A percentile compares a stretch with the other conserved stretches of the same genome.
phyloP scores from a whole-genome alignment of 2,113 vertebrate species.

The Aplodontia rufa region DNA sequence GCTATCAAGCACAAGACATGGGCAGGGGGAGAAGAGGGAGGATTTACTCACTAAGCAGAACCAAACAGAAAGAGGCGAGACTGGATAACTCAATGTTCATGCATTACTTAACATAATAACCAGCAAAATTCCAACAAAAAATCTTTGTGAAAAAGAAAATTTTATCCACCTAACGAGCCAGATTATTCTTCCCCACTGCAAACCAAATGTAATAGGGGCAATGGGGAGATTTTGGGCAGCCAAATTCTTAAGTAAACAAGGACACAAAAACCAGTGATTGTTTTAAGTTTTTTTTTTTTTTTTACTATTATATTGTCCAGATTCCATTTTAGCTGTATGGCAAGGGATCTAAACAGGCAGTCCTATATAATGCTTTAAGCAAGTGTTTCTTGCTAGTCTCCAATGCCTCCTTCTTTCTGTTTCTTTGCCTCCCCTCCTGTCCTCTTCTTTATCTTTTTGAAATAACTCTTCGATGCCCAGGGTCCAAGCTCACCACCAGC shows the following conservation, averaged over 20 bases:
- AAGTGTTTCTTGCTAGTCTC: constrained; percentile 14
- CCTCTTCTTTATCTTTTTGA: not conserved
- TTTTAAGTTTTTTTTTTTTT: not conserved
- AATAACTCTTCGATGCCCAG: not conserved
- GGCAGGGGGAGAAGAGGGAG: not conserved
- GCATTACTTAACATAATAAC: constrained; percentile 58
- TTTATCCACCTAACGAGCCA: not conserved
- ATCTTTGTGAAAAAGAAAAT: not conserved
- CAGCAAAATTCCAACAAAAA: not conserved
- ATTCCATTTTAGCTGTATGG: not conserved
- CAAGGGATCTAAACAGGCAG: not conserved
- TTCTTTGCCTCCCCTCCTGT: not conserved
- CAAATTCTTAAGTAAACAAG: constrained; percentile 10
- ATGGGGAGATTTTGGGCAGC: not conserved
- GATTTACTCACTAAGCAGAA: constrained; percentile 49
- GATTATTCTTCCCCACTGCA: not conserved
- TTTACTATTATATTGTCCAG: not conserved
- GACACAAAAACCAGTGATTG: not conserved
- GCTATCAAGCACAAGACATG: not conserved
- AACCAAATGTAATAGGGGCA: constrained; percentile 10
- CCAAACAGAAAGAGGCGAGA: not conserved
- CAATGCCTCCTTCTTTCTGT: fast-evolving
- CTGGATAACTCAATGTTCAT: no score
- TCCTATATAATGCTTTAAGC: not conserved
- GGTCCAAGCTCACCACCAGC: not conserved